Percentiles rank a stretch among this genome's conserved stretches.
Evolutionary conservation across 2,888 invertebrate genomes (phyloP).

Genomic region (Melinopterus prodromus): DNA sequence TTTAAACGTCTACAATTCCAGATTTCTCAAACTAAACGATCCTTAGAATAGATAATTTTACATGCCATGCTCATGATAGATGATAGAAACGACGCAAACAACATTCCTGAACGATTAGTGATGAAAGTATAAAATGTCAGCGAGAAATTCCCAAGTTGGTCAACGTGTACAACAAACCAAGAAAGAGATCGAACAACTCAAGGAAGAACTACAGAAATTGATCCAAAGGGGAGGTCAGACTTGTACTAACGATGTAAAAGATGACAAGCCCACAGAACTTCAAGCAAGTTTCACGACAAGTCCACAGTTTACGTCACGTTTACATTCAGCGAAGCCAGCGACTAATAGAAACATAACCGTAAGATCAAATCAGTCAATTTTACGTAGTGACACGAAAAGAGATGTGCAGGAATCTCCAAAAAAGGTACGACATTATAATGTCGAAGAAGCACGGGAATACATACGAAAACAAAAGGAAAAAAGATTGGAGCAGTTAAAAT

Average conservation of each 20-base stretch:
- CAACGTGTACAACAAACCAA: conserved; percentile 48
- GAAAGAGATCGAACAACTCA: conserved; percentile 55
- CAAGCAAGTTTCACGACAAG: conserved; percentile 7
- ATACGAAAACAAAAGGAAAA: conserved; percentile 66
- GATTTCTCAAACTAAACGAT: background rate
- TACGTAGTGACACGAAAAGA: conserved; percentile 19
- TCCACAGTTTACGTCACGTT: background rate
- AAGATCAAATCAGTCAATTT: conserved; percentile 5
- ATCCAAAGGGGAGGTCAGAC: conserved; percentile 49
- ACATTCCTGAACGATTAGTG: background rate
- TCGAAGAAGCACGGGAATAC: conserved; percentile 63
- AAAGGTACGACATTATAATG: conserved; percentile 59
- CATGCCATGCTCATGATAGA: conserved; percentile 5
- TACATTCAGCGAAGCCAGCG: conserved; percentile 18
- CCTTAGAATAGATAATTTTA: conserved; percentile 9
- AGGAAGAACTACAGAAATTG: conserved; percentile 53
- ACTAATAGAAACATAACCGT: conserved; percentile 29
- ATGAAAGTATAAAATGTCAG: conserved; percentile 36
- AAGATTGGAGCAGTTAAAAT: conserved; percentile 57
- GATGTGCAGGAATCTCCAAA: conserved; percentile 38
- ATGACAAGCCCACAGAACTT: conserved; percentile 22
- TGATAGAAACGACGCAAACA: background rate
- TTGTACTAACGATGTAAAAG: conserved; percentile 24
- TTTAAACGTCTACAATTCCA: background rate
- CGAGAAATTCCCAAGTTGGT: conserved; percentile 40